Base-by-base conservation (phyloP, 2,888 invertebrate genomes). In the Timandra comae region DNA sequence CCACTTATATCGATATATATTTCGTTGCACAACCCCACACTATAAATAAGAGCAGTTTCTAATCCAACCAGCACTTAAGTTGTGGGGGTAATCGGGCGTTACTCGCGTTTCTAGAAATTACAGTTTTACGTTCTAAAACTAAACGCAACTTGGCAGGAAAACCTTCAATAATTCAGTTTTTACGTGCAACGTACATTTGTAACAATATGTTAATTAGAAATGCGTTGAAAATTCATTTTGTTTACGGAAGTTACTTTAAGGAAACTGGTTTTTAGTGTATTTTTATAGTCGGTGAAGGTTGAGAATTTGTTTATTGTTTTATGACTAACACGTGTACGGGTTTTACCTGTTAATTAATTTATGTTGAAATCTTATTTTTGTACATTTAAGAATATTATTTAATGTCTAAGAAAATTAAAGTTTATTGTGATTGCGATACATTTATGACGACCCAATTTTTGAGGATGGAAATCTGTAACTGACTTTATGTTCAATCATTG, bases 51-150 rank as follows among this genome's bases (percentile, higher is more conserved):
- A 61, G 48, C 33, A 65, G 49, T 56, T 71, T 70, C 70, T 82
- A 81, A 80, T 82, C 79, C 80, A 62, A 63, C 69, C 66, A 55
- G 71, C 78, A 80, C 84, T 82, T 82, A 80, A 80, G 77, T 74
- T 67, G 78, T 67, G 79, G 76, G 75, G 81, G 80, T 77, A 74
- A 76, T 75, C 70, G 77, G 65, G 62, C 63, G 69, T 65, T 66
- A 61, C 69, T 75, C 70, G 65, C 72, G 62, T 75, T 75, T 68
- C 70, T 60, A 71, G 64, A 63, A 61, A 73, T 72, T 74, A 70
- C 62, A 59, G 71, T 77, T 77, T 79, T 75, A 59, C 62, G 59
- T 63, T 62, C 53, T 53, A 63, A 67, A 67, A 63, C 59, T 56
- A 58, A 69, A 61, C 39, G 63, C 64, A 63, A 57, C 55, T 55